Evolutionary conservation across 1,140 invertebrate species (phyloP), one percentile per base, ranked within the genome.

Genomic region (Euwallacea similis): DNA sequence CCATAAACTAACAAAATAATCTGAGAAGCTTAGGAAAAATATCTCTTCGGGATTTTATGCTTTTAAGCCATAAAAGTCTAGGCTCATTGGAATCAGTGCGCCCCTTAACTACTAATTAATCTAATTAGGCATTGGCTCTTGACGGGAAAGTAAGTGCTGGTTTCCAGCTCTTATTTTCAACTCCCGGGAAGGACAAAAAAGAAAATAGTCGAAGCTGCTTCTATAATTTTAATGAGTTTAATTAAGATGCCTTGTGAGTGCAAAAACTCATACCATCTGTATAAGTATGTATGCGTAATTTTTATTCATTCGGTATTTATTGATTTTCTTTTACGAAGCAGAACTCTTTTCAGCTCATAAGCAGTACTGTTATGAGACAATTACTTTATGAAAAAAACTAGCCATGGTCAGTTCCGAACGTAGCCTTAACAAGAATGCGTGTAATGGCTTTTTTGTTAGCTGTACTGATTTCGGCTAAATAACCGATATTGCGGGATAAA

Each of bases 391-490:
- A 43, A 63, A 63, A 63, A 15, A 42, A 42, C 10, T 13, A n/a
- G n/a, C 46, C 61, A 47, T 44, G 21, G 43, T 42, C 61, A 42
- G n/a, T 11, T 15, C 10, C 8, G 42, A 42, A 63, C 43, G n/a
- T 47, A 63, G 16, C 61, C 61, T 63, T 63, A 46, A 43, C 61
- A 63, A 63, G 61, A 63, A 63, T 63, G 61, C 61, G 61, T 33
- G 13, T 47, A 63, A 63, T 63, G 15, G 61, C 61, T 63, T 63
- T 63, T 63, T 63, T 63, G 10, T 33, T 33, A 4, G 21, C 46
- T 50, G 9, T 11, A 50, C 9, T 50, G 46, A 10, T 50, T 50
- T 50, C 46, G 13, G 46, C 13, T 11, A 50, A 50, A 50, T 50
- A 50, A 50, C 13, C 21, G 21, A 33, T 33, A 33, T 33, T 33